These are phyloP conservation scores for Phytoseiulus persimilis DNA, from an alignment of 2,888 invertebrate species.

Conservation along the genomic window DNA sequence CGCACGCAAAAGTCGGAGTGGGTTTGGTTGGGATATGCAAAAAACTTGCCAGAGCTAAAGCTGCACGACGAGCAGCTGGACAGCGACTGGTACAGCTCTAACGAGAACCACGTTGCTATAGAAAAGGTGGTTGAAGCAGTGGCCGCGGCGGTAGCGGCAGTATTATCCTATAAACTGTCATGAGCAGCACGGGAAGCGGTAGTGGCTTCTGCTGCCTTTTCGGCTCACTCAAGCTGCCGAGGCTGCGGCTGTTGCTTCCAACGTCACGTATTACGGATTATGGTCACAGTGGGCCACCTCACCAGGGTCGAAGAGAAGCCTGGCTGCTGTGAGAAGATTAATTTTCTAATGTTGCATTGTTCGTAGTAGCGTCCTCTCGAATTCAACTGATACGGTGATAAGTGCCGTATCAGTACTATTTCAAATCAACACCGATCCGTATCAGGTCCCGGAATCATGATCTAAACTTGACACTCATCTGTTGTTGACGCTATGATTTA, in stretches of 20 bases:
- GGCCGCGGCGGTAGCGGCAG: background rate
- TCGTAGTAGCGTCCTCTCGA: background rate
- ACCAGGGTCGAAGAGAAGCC: background rate
- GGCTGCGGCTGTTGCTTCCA: background rate
- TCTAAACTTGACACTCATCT: background rate
- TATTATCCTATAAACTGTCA: background rate
- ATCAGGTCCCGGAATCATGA: background rate
- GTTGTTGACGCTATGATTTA: background rate
- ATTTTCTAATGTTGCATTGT: background rate
- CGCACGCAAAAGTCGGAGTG: background rate
- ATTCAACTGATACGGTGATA: background rate
- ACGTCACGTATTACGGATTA: constrained; percentile 5
- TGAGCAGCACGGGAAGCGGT: background rate
- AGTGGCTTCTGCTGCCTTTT: background rate
- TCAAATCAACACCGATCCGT: background rate
- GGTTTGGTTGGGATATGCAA: background rate
- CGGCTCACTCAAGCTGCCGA: background rate
- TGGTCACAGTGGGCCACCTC: background rate
- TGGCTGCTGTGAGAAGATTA: background rate
- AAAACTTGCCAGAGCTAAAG: background rate
- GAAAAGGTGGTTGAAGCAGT: background rate
- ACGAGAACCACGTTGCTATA: background rate
- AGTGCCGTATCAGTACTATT: background rate
- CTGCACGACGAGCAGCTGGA: background rate
- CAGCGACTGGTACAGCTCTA: background rate